A percentile compares a stretch with the other conserved stretches of the same genome.
Conservation (phyloP, 2,888 invertebrate species). For the Polydrusus cervinus region DNA sequence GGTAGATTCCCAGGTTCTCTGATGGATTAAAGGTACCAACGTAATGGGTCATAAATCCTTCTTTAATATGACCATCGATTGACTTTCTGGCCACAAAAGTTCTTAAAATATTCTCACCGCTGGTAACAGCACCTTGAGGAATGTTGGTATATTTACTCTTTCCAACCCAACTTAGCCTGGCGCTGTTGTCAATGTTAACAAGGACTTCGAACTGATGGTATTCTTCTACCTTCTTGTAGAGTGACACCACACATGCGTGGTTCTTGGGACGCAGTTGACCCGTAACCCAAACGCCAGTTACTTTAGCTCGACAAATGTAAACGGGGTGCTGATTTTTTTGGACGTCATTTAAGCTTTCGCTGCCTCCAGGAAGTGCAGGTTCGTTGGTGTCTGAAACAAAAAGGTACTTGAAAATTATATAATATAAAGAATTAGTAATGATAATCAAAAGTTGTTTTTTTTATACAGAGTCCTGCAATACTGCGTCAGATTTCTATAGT, state of each 20-base stretch:
- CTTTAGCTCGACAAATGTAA: conserved; percentile 83
- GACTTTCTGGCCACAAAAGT: conserved; percentile 68
- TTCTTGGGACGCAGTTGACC: conserved; percentile 78
- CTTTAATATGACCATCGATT: conserved; percentile 60
- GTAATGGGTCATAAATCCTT: conserved; percentile 73
- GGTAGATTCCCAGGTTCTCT: conserved; percentile 80
- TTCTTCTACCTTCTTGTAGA: conserved; percentile 75
- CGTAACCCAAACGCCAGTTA: conserved; percentile 83
- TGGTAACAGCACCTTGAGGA: conserved; percentile 81
- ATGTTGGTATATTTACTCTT: conserved; percentile 81
- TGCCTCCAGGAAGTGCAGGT: conserved; percentile 73
- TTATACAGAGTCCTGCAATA: too few relatives aligned
- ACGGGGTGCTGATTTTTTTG: conserved; percentile 69
- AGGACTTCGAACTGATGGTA: conserved; percentile 80
- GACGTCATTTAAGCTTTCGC: conserved; percentile 76
- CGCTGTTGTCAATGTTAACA: conserved; percentile 85
- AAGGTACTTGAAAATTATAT: not conserved
- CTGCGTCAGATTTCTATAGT: too few relatives aligned
- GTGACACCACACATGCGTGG: conserved; percentile 79
- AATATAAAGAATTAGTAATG: too few relatives aligned
- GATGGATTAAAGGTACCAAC: conserved; percentile 82
- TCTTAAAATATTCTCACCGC: conserved; percentile 73
- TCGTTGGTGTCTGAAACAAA: conserved; percentile 68
- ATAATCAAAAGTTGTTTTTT: too few relatives aligned
- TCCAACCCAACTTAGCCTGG: conserved; percentile 83